Conservation (phyloP, 2,888 invertebrate species). For the Caenorhabditis virilis region DNA sequence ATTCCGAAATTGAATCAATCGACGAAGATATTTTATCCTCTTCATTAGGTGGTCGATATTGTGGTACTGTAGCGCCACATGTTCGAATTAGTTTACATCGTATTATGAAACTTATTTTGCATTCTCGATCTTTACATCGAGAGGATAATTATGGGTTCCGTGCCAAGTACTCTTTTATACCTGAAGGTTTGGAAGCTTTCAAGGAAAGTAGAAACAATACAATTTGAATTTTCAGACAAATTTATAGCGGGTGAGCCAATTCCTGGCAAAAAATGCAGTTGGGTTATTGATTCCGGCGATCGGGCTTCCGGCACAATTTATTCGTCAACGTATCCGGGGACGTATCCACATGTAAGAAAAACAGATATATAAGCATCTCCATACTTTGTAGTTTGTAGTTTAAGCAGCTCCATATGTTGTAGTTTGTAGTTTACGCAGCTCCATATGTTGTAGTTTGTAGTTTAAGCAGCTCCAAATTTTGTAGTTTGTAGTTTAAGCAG, state of each 20-base stretch:
- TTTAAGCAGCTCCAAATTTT: not conserved
- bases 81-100: conserved; percentile 68
- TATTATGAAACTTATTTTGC: conserved; percentile 71
- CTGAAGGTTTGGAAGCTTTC: conserved; percentile 68
- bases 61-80: conserved; percentile 71
- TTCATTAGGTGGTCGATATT: conserved; percentile 71
- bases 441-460: not conserved
- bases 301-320: conserved; percentile 80
- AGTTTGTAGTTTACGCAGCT: not conserved
- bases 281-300: conserved; percentile 53
- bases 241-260: conserved; percentile 59
- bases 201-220: not conserved
- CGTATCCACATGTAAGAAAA: conserved; percentile 78
- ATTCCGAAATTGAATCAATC: conserved; percentile 69
- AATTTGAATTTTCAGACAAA: conserved; percentile 45
- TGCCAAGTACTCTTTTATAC: conserved; percentile 70
- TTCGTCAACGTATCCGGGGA: conserved; percentile 97
- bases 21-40: conserved; percentile 69
- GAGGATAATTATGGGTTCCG: conserved; percentile 65
- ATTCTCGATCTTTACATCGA: conserved; percentile 68
- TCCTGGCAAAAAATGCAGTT: conserved; percentile 52
- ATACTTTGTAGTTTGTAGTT: not conserved
- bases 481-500: not conserved
- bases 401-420: not conserved
- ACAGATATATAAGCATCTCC: conserved; percentile 1